phyloP scores from a whole-genome alignment of 1,140 invertebrate species.

The Hirudo medicinalis region DNA sequence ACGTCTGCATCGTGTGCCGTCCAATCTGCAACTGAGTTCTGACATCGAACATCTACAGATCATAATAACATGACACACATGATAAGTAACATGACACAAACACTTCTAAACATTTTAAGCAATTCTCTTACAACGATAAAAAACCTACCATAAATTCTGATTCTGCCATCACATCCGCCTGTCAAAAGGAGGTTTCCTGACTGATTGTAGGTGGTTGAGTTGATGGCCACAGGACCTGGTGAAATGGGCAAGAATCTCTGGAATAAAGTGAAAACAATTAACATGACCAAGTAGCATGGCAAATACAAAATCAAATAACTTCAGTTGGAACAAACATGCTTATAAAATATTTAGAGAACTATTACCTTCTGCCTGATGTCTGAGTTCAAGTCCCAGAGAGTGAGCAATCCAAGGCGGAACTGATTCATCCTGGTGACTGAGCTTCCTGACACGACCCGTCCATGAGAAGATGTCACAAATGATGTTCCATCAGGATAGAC shows the following conservation, averaged over 20 bases:
- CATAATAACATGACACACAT: no score
- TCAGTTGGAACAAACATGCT: neutral
- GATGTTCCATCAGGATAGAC: neutral
- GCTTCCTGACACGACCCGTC: neutral
- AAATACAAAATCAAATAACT: neutral
- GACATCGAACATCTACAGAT: no score
- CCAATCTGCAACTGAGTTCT: no score
- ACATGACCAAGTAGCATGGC: neutral
- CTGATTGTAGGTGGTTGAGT: slow-evolving; percentile 52
- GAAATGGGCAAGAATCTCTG: slow-evolving; percentile 32
- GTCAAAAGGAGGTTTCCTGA: slow-evolving; percentile 54
- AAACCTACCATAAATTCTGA: slow-evolving; percentile 45
- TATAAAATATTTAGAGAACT: neutral
- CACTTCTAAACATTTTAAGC: no score
- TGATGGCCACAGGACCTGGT: slow-evolving; percentile 36
- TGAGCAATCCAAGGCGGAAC: neutral
- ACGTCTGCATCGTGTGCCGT: no score
- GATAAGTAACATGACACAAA: no score
- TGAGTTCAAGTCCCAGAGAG: slow-evolving; percentile 4
- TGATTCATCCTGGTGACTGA: neutral
- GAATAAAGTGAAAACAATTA: neutral
- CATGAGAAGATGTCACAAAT: slow-evolving; percentile 2
- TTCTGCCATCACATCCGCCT: slow-evolving; percentile 50
- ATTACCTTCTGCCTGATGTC: neutral
- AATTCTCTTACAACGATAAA: no score